phyloP scores from a whole-genome alignment of 2,113 vertebrate genomes.

The Etia nguti region DNA sequence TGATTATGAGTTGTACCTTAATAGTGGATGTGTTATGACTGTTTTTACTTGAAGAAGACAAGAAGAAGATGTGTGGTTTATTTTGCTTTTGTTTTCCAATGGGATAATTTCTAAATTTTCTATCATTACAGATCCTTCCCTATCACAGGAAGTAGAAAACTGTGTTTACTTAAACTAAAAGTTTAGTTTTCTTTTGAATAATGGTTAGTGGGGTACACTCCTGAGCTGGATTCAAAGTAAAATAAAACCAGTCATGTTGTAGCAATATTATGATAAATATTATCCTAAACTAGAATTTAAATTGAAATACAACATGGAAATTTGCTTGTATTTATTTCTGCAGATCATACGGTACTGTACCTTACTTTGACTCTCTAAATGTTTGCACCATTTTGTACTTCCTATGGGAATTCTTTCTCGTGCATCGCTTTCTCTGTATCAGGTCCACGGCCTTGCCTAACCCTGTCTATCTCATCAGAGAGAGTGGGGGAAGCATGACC shows the following conservation, averaged over 20 bases:
- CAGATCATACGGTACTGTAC: not conserved
- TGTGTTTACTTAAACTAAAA: not conserved
- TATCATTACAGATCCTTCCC: not conserved
- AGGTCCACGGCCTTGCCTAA: slow-evolving; percentile 2
- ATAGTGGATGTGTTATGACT: not conserved
- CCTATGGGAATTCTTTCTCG: not conserved
- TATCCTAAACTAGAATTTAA: not conserved
- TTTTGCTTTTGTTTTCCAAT: not conserved
- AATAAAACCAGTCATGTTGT: not conserved
- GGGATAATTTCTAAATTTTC: not conserved
- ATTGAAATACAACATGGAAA: not conserved
- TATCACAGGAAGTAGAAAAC: not conserved
- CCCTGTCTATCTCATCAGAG: slow-evolving; percentile 27
- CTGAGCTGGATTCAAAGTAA: not conserved
- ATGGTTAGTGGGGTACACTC: not conserved
- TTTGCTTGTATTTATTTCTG: not conserved
- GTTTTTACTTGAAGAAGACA: not conserved
- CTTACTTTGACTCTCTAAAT: not conserved
- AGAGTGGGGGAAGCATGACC: slow-evolving; percentile 43
- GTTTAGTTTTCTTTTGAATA: not conserved
- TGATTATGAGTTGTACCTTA: not conserved
- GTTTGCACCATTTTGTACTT: not conserved
- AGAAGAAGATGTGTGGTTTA: not conserved
- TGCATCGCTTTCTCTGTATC: slow-evolving; percentile 12
- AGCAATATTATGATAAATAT: not conserved